Evolutionary conservation across 2,797 vertebrate species (phyloP), one percentile per base, ranked within the genome.

Genomic region (Channa striata): DNA sequence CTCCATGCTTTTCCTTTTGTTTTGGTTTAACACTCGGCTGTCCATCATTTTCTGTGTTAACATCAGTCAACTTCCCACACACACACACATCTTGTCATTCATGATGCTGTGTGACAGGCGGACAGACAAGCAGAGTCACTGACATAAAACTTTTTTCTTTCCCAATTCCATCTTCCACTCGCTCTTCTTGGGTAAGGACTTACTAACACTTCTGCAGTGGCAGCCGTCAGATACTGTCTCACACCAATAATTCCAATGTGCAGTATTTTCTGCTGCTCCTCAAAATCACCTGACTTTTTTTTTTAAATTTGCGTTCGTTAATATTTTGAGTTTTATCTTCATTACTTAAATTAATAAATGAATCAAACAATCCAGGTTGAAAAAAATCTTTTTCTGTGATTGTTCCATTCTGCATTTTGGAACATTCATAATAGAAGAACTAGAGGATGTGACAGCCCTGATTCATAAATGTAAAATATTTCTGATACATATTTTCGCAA

Each of bases 61-160:
- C 69, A 74, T 84, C 72, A 80, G 49, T 78, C 69, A 81, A 52
- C 44, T 9, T 57, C 76, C 56, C 59, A 59, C 43, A 60, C 68
- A 67, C 60, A 80, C 56, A 40, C 62, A 49, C 40, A 16, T 11
- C 68, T 71, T 67, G 66, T 84, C 60, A 53, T 50, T 74, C 57
- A 25, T 66, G 74, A 78, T 69, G 50, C 52, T 61, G 54, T 53
- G 62, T 87, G 85, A 89, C 77, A 85, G 72, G 62, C 75, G 56
- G 47, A 43, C n/a, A 36, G 40, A 51, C 61, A 64, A 58, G 50
- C 54, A 33, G 59, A 69, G 33, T 49, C 52, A 19, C 51, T 52
- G 25, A 48, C 74, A 62, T 0, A 19, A 58, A 63, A 63, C 53
- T 11, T 44, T 30, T 43, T 14, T 39, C n/a, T 60, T 59, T 49